Base-by-base conservation (phyloP, 2,797 vertebrate genomes). In the Xenentodon cancila region DNA sequence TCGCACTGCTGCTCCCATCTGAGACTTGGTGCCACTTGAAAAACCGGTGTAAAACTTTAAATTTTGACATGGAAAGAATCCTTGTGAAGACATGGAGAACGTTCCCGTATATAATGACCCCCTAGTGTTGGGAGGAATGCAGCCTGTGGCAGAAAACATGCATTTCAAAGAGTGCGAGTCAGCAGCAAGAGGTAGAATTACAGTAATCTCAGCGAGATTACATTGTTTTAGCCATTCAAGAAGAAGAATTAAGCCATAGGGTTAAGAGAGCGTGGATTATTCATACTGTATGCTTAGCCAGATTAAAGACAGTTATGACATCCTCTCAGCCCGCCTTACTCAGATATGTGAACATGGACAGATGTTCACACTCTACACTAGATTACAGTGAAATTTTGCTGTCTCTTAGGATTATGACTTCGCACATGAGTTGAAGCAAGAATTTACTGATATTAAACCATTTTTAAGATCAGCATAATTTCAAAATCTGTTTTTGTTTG, bases 201-300 rank as follows among this genome's bases (percentile, higher is more conserved):
- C 69, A 83, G 70, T 83, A 87, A 86, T 84, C 83, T 83, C 53
- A 37, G 50, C 49, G 44, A 81, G 80, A 87, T 89, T 89, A 91
- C 51, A 69, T 48, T 60, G 60, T 63, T 58, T 76, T 50, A 60
- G 19, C 16, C 74, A 58, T 55, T 68, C 40, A 73, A 80, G 80
- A 53, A 54, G 63, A 57, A 75, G 65, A 48, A 83, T 68, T 76
- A 75, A 76, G 56, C 67, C 42, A 64, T 72, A 64, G 63, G 80
- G 81, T 52, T 75, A 58, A 79, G 45, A 44, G 50, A 69, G 59
- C 63, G 66, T 4, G 59, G 84, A 87, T 89, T 82, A 88, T 80
- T 67, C 62, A 72, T 72, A 67, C 75, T 70, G 65, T 79, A 79
- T 78, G 71, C 75, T 82, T 80, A 87, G 84, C 58, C 74, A 80